These are phyloP conservation scores for Riparia riparia DNA, from an alignment of 2,113 vertebrate species.

Conservation along the genomic window DNA sequence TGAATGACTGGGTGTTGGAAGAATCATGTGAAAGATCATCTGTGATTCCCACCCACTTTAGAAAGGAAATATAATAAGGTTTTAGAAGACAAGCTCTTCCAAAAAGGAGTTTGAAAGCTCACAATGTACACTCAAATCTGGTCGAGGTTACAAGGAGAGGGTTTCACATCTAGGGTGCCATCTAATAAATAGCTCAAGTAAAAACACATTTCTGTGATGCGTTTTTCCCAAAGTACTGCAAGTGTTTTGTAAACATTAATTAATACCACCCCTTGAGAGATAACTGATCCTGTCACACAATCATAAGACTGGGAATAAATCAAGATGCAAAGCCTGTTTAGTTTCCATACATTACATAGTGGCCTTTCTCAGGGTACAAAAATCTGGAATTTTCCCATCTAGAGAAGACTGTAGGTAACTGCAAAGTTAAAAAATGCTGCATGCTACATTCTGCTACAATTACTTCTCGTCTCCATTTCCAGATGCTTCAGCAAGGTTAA, in stretches of 20 bases:
- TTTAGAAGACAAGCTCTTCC: slow-evolving; percentile 37
- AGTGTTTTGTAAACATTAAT: slow-evolving; percentile 37
- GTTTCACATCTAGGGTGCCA: not conserved
- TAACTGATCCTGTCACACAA: slow-evolving; percentile 5
- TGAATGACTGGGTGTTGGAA: slow-evolving; percentile 79
- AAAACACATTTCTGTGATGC: not conserved
- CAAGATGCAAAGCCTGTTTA: not conserved
- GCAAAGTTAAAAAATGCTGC: not conserved
- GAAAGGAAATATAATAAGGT: not conserved
- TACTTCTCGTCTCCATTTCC: not conserved
- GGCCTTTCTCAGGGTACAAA: not conserved
- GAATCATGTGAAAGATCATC: slow-evolving; percentile 77
- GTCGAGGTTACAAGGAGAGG: not conserved
- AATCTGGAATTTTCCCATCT: not conserved
- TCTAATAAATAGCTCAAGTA: slow-evolving; percentile 10
- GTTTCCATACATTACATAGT: not conserved
- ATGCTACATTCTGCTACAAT: not conserved
- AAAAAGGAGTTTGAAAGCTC: not conserved
- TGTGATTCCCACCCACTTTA: slow-evolving; percentile 62
- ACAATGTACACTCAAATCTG: not conserved
- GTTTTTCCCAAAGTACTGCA: slow-evolving; percentile 11
- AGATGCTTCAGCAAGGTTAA: slow-evolving; percentile 3
- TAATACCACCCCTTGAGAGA: slow-evolving; percentile 24
- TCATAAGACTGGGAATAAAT: slow-evolving; percentile 14
- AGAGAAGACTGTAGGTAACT: not conserved